These are phyloP conservation scores for Sorex maritimensis DNA, from an alignment of 2,797 vertebrate genomes.

Conservation along the genomic window DNA sequence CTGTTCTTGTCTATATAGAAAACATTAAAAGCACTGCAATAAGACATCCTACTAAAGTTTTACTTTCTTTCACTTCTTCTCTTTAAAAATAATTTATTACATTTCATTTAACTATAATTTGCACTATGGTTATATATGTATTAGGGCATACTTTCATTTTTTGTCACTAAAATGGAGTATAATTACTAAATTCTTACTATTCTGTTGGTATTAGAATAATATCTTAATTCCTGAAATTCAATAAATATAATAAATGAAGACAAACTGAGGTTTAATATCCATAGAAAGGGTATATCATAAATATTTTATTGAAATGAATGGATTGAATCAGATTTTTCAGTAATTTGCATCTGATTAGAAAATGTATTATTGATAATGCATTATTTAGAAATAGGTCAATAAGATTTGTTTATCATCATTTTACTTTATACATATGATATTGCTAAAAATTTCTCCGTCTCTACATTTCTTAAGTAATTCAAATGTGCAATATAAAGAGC, in stretches of 20 bases:
- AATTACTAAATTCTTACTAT: background rate
- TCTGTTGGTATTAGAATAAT: background rate
- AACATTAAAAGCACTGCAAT: conserved; percentile 9
- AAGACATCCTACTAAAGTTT: background rate
- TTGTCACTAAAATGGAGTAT: background rate
- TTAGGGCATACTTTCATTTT: background rate
- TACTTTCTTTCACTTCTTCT: background rate
- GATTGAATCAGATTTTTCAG: background rate
- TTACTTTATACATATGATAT: background rate
- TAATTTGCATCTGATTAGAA: background rate
- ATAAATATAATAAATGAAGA: background rate
- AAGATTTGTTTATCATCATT: background rate
- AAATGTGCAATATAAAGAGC: background rate
- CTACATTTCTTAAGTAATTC: background rate
- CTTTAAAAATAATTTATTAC: background rate
- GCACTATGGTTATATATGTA: background rate
- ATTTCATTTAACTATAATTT: background rate
- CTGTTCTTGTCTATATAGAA: conserved; percentile 25
- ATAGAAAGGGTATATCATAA: background rate
- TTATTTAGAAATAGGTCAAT: background rate
- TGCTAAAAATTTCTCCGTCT: conserved; percentile 14
- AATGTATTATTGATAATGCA: background rate
- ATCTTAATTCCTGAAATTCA: too few species aligned
- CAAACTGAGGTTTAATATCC: background rate
- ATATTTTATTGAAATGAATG: background rate